phyloP scores from a whole-genome alignment of 2,113 vertebrate genomes.

The Parotia lawesii region DNA sequence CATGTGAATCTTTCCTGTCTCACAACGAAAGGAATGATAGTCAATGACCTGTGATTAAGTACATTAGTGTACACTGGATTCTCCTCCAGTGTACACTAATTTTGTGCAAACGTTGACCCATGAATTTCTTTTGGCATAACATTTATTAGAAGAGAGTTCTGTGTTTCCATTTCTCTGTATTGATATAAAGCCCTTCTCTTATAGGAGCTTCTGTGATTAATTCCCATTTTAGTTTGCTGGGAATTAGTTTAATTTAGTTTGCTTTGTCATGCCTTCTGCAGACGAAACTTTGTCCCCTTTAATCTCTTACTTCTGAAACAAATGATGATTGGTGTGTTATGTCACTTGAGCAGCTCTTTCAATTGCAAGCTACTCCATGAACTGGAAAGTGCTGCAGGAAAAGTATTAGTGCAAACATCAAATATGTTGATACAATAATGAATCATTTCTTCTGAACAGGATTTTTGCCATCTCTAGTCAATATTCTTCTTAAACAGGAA shows the following conservation, averaged over 20 bases:
- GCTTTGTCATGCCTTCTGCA: not conserved
- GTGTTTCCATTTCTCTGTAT: not conserved
- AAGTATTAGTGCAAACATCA: not conserved
- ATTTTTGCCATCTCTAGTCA: not conserved
- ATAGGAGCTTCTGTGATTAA: not conserved
- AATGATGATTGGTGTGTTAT: not conserved
- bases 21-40: not conserved
- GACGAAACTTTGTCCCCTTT: not conserved
- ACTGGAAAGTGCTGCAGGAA: not conserved
- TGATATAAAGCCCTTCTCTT: not conserved
- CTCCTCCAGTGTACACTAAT: not conserved
- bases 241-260: not conserved
- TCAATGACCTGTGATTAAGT: not conserved
- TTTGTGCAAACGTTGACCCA: not conserved
- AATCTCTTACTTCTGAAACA: not conserved
- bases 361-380: not conserved
- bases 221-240: not conserved
- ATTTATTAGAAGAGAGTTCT: not conserved
- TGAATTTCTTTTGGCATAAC: not conserved
- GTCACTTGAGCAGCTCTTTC: not conserved
- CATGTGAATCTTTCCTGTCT: not conserved
- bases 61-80: not conserved
- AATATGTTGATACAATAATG: not conserved
- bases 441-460: not conserved
- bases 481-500: not conserved